Percentiles rank a stretch among this genome's conserved stretches.
phyloP scores from a whole-genome alignment of 2,888 invertebrate genomes.

The Erebia palarica region DNA sequence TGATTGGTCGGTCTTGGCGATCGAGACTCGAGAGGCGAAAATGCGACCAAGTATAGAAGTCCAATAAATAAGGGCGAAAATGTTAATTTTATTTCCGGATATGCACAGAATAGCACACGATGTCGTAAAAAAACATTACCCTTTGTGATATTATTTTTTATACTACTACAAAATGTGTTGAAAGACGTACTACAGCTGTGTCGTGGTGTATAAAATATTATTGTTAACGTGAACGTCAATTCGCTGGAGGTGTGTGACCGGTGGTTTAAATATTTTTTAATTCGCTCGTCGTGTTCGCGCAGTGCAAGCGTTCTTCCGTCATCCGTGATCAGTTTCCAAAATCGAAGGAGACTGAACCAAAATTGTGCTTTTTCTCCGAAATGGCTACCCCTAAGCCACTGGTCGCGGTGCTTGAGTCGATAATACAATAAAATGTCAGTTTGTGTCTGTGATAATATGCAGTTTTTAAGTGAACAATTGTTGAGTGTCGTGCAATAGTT shows the following conservation, averaged over 20 bases:
- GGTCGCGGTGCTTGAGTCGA: slow-evolving; percentile 63
- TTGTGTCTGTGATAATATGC: slow-evolving; percentile 75
- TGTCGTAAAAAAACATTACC: slow-evolving; percentile 40
- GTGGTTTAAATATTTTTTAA: slow-evolving; percentile 45
- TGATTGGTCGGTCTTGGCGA: slow-evolving; percentile 55
- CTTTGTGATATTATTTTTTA: slow-evolving; percentile 39
- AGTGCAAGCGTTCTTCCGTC: slow-evolving; percentile 73
- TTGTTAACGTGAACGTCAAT: slow-evolving; percentile 29
- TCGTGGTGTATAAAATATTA: slow-evolving; percentile 26
- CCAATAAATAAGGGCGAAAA: slow-evolving; percentile 59
- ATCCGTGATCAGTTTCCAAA: slow-evolving; percentile 57
- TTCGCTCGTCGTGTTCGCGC: slow-evolving; percentile 53
- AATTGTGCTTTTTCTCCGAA: slow-evolving; percentile 70
- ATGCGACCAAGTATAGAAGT: slow-evolving; percentile 60
- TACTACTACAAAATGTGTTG: slow-evolving; percentile 27
- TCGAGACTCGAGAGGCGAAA: slow-evolving; percentile 36
- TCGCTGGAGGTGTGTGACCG: slow-evolving; percentile 42
- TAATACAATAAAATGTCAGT: slow-evolving; percentile 66
- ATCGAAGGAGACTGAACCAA: slow-evolving; percentile 69
- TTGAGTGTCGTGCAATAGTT: slow-evolving; percentile 77
- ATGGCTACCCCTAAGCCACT: slow-evolving; percentile 72
- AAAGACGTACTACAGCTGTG: slow-evolving; percentile 40
- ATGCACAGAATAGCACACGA: slow-evolving; percentile 31
- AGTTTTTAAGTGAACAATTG: slow-evolving; percentile 78
- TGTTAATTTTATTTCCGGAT: slow-evolving; percentile 34